These are phyloP conservation scores for Coracopsis vasa DNA, from an alignment of 2,113 vertebrate genomes.

Conservation along the genomic window DNA sequence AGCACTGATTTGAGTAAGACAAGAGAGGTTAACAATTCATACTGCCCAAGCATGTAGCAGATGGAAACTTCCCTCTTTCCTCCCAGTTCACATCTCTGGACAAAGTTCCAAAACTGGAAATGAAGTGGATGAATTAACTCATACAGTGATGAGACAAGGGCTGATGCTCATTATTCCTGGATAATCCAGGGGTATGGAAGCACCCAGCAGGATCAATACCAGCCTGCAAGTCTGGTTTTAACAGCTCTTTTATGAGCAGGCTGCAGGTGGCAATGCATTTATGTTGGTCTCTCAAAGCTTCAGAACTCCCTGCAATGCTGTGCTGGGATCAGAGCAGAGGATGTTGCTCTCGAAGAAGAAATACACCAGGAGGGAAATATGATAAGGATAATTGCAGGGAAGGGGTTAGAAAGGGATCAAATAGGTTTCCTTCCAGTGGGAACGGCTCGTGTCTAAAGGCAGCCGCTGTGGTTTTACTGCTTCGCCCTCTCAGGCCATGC, in stretches of 20 bases:
- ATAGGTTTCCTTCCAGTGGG: not conserved
- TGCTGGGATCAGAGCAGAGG: not conserved
- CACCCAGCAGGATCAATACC: not conserved
- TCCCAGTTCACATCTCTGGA: rapidly evolving
- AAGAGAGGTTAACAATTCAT: not conserved
- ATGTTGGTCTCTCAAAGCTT: not conserved
- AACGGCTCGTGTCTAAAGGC: not conserved
- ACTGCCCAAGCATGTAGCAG: not conserved
- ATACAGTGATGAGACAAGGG: rapidly evolving
- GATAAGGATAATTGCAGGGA: not conserved
- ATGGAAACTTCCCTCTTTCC: not conserved
- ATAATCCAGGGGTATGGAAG: not conserved
- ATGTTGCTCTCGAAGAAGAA: not conserved
- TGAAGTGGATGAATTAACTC: not conserved
- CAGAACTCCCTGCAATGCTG: not conserved
- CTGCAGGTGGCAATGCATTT: constrained; percentile 54
- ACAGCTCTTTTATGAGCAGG: constrained; percentile 20
- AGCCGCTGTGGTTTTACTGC: not conserved
- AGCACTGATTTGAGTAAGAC: not conserved
- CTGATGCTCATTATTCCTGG: rapidly evolving
- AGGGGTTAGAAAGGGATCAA: not conserved
- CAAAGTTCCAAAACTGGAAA: not conserved
- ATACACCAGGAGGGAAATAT: not conserved
- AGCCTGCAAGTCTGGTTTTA: not conserved
- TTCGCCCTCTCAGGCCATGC: not conserved